These are phyloP conservation scores for Malurus elegans DNA, from an alignment of 2,113 vertebrate genomes.

Conservation along the genomic window DNA sequence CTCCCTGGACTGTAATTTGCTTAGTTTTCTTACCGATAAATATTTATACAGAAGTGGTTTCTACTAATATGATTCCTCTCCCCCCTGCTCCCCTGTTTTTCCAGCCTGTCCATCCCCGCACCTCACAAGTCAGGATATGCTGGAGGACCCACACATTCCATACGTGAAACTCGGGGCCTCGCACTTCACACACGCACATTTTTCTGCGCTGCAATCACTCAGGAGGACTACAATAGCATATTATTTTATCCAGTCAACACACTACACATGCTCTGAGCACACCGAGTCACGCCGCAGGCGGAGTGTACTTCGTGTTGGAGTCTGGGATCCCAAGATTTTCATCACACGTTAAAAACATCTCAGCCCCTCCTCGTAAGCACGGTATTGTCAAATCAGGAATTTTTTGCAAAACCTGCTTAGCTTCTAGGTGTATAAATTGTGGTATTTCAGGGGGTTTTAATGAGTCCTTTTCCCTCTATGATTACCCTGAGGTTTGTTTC, in stretches of 20 bases:
- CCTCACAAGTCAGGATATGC: neutral
- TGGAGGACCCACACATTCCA: neutral
- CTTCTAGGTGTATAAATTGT: neutral
- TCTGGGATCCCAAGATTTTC: neutral
- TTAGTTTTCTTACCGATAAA: neutral
- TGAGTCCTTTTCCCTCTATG: neutral
- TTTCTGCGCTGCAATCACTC: slow-evolving; percentile 35
- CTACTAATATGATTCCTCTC: neutral
- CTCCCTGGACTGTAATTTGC: neutral
- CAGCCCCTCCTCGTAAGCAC: neutral
- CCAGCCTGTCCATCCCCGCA: neutral
- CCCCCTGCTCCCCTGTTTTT: neutral
- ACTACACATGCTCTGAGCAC: neutral
- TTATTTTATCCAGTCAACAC: slow-evolving; percentile 33
- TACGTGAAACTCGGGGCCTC: neutral
- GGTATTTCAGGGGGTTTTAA: neutral
- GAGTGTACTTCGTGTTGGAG: neutral
- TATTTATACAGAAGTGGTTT: neutral
- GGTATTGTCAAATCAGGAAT: neutral
- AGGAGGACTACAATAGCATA: slow-evolving; percentile 36
- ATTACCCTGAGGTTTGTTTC: neutral
- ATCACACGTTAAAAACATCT: neutral
- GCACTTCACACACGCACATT: neutral
- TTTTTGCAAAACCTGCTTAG: neutral
- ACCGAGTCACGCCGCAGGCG: neutral